Base-by-base conservation (phyloP, 2,797 vertebrate species). In the Eulemur rubriventer region DNA sequence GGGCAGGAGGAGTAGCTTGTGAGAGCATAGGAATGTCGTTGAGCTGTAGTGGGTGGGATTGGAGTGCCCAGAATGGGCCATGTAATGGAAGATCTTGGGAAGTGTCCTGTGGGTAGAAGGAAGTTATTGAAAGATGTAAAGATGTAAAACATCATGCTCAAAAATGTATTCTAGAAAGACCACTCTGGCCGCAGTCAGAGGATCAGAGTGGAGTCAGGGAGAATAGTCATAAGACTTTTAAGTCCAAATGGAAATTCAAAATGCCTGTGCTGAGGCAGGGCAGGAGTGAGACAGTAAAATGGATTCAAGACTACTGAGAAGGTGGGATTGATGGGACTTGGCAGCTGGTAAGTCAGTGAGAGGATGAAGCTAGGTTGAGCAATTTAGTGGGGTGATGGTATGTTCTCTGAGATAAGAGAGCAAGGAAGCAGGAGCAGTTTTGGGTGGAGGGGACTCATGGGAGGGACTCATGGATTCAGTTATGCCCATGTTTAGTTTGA, bases 71-170 rank as follows among this genome's bases (percentile, higher is more conserved):
- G 38, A 50, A 69, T 73, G 43, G 72, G 18, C 17, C 28, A 10
- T 65, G n/a, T 72, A 72, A 30, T 72, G 69, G 30, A 83, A 35
- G 59, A 28, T 75, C 63, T 93, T 61, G 8, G 78, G 13, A 92
- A 81, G 24, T 61, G 30, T 65, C 30, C 1, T 41, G 35, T 50
- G 59, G 52, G 75, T 16, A 63, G 80, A 84, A 69, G 28, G 57
- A 95, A 87, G 33, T 38, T 81, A 22, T n/a, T 81, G 73, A 91
- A 91, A 86, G 79, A 52, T 61, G 12, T 59, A 83, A 91, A 93
- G 41, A 67, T 78, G 24, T 33, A 84, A 78, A 92, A 43, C 57
- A 59, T 69, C 7, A 41, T 81, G 33, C 57, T 94, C 33, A 86
- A 85, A 86, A 79, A 30, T 75, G 14, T 52, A 55, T 57, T 90